phyloP scores from a whole-genome alignment of 1,140 invertebrate species.

The Leptoteleia sp. region DNA sequence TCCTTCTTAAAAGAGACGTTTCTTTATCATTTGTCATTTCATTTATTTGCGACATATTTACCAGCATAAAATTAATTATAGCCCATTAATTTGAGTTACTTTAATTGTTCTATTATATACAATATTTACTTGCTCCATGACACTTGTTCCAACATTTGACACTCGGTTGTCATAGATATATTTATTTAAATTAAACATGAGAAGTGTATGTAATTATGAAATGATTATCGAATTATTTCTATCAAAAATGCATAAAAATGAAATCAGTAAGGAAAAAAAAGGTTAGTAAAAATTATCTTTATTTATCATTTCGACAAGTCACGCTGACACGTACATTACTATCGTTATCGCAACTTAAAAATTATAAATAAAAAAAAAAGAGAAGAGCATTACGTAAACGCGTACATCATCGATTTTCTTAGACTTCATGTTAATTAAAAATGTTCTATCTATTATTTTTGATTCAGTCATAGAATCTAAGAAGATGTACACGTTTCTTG shows the following conservation, averaged over 20 bases:
- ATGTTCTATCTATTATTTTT: conserved; percentile 1
- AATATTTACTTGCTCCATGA: no score
- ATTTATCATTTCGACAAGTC: conserved; percentile 1
- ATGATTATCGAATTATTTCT: neutral
- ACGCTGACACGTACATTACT: conserved; percentile 15
- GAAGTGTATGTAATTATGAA: neutral
- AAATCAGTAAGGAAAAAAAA: no score
- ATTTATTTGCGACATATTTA: no score
- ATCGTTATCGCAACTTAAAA: conserved; percentile 28
- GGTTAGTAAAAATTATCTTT: neutral
- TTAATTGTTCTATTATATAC: no score
- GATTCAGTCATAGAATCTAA: neutral
- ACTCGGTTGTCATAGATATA: conserved; percentile 1
- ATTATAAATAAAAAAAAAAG: conserved; percentile 39
- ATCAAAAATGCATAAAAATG: neutral
- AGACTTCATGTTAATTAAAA: conserved; percentile 4
- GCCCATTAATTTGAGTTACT: no score
- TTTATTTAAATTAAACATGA: neutral
- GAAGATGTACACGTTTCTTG: neutral
- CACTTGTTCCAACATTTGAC: no score
- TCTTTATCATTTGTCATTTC: no score
- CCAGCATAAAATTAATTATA: no score
- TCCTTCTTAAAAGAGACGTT: no score
- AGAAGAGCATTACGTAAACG: conserved; percentile 24
- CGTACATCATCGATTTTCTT: conserved; percentile 14